phyloP scores from a whole-genome alignment of 2,113 vertebrate genomes.

The Numenius arquata region DNA sequence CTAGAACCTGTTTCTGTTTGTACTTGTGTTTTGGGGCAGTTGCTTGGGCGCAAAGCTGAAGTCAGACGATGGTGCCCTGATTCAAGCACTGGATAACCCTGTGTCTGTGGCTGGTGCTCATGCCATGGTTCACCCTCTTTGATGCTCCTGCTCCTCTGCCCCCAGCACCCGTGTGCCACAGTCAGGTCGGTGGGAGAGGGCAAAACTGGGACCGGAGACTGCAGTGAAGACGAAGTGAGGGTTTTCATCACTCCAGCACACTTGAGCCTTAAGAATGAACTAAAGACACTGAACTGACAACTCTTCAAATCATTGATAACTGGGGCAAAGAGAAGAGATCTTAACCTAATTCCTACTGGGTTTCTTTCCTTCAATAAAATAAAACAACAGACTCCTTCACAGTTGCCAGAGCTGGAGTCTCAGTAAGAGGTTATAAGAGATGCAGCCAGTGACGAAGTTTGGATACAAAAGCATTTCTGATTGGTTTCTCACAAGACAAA shows the following conservation, averaged over 20 bases:
- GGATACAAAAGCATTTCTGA: conserved; percentile 20
- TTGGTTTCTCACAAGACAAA: not conserved
- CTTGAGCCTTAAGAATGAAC: not conserved
- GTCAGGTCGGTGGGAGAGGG: too few relatives aligned
- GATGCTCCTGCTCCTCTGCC: not conserved
- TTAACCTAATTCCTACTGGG: not conserved
- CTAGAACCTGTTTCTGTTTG: not conserved
- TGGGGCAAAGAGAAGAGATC: not conserved
- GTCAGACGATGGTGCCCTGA: not conserved
- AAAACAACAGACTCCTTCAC: not conserved
- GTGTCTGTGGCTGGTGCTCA: not conserved
- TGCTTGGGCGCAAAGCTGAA: not conserved
- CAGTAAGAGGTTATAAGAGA: not conserved
- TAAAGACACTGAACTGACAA: not conserved
- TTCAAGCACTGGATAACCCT: too few relatives aligned
- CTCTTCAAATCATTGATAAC: not conserved
- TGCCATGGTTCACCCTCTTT: not conserved
- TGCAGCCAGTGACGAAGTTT: not conserved
- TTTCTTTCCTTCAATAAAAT: not conserved
- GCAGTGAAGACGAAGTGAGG: accelerated
- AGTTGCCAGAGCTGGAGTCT: not conserved
- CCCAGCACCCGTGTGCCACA: not conserved
- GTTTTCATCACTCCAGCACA: not conserved
- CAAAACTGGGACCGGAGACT: not conserved
- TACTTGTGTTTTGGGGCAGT: not conserved